Conservation (phyloP, 2,797 vertebrate genomes). For the Acrossocheilus wenchowensis region DNA sequence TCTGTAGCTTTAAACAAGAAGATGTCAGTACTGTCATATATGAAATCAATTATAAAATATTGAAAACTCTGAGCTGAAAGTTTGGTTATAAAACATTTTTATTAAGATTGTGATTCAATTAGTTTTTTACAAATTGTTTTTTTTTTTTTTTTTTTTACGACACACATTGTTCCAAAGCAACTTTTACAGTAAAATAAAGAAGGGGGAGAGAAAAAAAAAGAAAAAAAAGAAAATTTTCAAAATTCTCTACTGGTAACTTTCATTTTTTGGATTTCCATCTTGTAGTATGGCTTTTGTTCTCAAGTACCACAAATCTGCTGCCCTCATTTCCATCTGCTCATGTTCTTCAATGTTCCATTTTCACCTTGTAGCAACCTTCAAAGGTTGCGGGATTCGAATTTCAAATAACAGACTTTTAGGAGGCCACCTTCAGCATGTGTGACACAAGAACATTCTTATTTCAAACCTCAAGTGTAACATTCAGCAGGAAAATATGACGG, state of each 20-base stretch:
- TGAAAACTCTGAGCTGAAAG: background rate
- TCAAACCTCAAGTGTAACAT: slow-evolving; percentile 36
- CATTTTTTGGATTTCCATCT: slow-evolving; percentile 4
- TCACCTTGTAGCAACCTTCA: slow-evolving; percentile 25
- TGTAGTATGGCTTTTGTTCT: slow-evolving; percentile 17
- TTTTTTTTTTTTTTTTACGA: background rate
- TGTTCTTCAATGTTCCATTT: slow-evolving; percentile 24
- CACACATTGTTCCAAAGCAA: background rate
- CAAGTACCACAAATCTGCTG: background rate
- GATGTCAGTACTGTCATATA: background rate
- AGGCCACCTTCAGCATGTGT: slow-evolving; percentile 36
- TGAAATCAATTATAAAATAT: background rate
- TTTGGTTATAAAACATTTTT: background rate
- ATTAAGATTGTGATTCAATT: background rate
- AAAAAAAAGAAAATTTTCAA: too few species aligned
- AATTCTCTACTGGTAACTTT: too few species aligned
- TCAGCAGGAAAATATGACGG: slow-evolving; percentile 51
- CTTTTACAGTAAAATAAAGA: background rate
- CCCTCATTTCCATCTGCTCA: slow-evolving; percentile 25
- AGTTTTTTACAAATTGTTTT: background rate
- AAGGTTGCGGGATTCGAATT: slow-evolving; percentile 16
- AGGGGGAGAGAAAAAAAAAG: too few species aligned
- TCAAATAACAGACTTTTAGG: slow-evolving; percentile 37
- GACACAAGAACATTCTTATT: slow-evolving; percentile 28
- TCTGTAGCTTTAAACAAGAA: background rate